Base-by-base conservation (phyloP, 2,797 vertebrate species). In the Dromococcyx pavoninus region DNA sequence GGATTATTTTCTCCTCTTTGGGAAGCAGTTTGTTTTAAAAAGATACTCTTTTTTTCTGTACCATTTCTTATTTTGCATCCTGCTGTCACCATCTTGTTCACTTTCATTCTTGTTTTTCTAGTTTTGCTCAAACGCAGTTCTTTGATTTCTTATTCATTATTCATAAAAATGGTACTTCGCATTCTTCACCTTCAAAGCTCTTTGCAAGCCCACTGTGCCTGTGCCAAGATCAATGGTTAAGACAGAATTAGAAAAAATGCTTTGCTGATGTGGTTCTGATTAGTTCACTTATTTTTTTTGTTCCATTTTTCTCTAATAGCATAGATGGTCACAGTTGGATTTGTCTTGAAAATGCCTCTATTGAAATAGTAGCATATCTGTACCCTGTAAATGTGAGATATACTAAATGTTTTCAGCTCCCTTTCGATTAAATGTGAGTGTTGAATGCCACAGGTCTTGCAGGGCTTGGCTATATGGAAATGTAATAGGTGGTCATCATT, bases 131-230 rank as follows among this genome's bases (percentile, higher is more conserved):
- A 86, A 74, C 88, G 60, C 71, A 69, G 37, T 92, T 95, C 60
- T 93, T 96, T 94, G 78, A 92, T 92, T 91, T 60, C 91, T 89
- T 95, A 81, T 96, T 92, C 89, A 89, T 94, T 96, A 94, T 96
- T 95, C 89, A 93, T 91, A 88, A 75, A 85, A 93, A 76, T 90
- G 32, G 41, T 74, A 35, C 48, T 93, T 95, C 91, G 57, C 78
- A 88, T 86, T 92, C 72, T 94, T 92, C 84, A 83, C 64, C 84
- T 87, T 92, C 79, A 95, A 93, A 95, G 85, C 79, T 92, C 88
- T 91, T 95, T 41, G 46, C 72, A 72, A 91, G 81, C 92, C 84
- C 92, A 60, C 77, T 90, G 72, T 82, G 78, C 84, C 86, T 91
- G 53, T 95, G 88, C 83, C 64, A 84, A 95, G 93, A 95, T 95